Evolutionary conservation across 2,797 vertebrate species (phyloP).

Genomic region (Rhabdophis nuchalis): DNA sequence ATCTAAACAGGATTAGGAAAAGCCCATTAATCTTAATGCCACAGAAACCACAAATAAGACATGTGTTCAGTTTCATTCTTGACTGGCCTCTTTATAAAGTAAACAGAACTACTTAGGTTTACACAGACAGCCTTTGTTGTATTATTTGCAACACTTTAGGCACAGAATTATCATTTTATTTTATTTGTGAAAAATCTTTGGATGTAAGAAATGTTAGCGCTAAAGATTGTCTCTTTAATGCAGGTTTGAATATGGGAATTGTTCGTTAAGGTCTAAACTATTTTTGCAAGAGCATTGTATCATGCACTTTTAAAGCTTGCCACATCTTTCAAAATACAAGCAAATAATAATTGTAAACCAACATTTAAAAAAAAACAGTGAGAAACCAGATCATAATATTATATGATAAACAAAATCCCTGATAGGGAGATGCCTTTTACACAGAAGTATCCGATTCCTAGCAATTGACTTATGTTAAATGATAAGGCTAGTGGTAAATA

Average conservation of each 20-base stretch:
- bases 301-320: not conserved
- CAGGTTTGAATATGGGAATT: not conserved
- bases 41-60: conserved; percentile 28
- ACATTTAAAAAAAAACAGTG: not conserved
- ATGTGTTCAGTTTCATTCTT: conserved; percentile 39
- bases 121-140: conserved; percentile 35
- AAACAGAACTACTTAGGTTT: conserved; percentile 47
- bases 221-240: not conserved
- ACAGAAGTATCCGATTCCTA: not conserved
- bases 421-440: not conserved
- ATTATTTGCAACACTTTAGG: conserved; percentile 33
- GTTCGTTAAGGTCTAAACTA: not conserved
- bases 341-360: not conserved
- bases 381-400: not conserved
- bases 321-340: not conserved
- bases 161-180: conserved; percentile 48
- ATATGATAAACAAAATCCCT: accelerated
- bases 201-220: conserved; percentile 25
- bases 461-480: not conserved
- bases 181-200: conserved; percentile 39
- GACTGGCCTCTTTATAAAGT: conserved; percentile 46
- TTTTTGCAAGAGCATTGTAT: not conserved
- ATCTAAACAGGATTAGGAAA: conserved; percentile 20
- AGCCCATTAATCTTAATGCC: conserved; percentile 28
- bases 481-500: not conserved